These are phyloP conservation scores for Temnothorax nylanderi DNA, from an alignment of 1,140 invertebrate genomes.

Conservation along the genomic window DNA sequence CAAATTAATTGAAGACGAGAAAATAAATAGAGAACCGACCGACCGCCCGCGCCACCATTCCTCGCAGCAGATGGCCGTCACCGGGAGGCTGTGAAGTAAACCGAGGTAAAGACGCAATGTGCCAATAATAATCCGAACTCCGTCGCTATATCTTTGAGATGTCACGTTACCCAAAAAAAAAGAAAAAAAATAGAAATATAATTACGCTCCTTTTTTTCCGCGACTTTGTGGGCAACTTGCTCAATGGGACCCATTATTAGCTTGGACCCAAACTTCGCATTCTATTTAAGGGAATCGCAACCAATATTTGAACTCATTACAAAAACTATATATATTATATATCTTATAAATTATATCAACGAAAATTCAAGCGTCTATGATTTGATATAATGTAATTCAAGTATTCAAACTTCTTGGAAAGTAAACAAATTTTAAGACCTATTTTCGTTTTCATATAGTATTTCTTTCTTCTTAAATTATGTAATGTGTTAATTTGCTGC, in stretches of 20 bases:
- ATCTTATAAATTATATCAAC: too few species aligned
- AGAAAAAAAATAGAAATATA: not conserved
- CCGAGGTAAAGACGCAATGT: slow-evolving; percentile 2
- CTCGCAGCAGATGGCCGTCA: slow-evolving; percentile 42
- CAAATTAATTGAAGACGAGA: slow-evolving; percentile 84
- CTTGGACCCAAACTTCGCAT: not conserved
- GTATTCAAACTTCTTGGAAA: too few species aligned
- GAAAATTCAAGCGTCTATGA: too few species aligned
- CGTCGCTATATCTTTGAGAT: not conserved
- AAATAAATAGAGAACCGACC: slow-evolving; percentile 78
- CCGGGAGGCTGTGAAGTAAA: not conserved
- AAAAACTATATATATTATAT: not conserved
- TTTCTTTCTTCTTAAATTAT: not conserved
- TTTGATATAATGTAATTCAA: too few species aligned
- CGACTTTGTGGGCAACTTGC: not conserved
- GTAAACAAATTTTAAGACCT: not conserved
- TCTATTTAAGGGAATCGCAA: not conserved
- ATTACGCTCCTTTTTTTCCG: not conserved
- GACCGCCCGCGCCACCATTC: slow-evolving; percentile 51
- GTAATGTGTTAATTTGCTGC: not conserved
- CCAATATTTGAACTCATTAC: not conserved
- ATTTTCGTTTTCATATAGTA: not conserved
- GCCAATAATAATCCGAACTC: not conserved
- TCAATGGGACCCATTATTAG: slow-evolving; percentile 17
- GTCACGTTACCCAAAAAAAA: not conserved